phyloP scores from a whole-genome alignment of 1,140 invertebrate species.

The Manduca sexta region DNA sequence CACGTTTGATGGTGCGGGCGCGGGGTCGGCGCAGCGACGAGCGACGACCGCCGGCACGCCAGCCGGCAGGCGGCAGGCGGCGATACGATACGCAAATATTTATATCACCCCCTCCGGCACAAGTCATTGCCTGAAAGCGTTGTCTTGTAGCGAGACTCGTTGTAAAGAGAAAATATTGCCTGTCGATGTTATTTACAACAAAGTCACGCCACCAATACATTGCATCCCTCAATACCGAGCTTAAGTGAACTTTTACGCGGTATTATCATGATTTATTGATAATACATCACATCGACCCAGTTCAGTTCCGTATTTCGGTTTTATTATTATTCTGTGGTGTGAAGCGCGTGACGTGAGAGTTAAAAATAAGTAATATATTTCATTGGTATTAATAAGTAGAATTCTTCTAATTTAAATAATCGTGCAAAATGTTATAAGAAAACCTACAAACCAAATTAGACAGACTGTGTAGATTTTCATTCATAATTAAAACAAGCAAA shows the following conservation, averaged over 20 bases:
- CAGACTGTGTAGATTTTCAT: too few relatives aligned
- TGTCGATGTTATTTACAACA: slow-evolving; percentile 45
- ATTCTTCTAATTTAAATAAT: too few relatives aligned
- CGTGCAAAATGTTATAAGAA: too few relatives aligned
- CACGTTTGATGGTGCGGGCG: slow-evolving; percentile 28
- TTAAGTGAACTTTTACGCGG: slow-evolving; percentile 21
- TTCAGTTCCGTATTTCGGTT: too few relatives aligned
- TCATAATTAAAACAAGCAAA: too few relatives aligned
- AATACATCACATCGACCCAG: background rate
- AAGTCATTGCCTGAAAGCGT: slow-evolving; percentile 62
- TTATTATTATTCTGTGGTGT: too few relatives aligned
- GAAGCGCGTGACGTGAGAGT: too few relatives aligned
- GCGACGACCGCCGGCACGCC: slow-evolving; percentile 15
- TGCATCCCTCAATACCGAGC: slow-evolving; percentile 27
- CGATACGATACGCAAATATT: slow-evolving; percentile 52
- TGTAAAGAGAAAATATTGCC: slow-evolving; percentile 50
- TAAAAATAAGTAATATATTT: too few relatives aligned
- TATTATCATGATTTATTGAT: slow-evolving; percentile 14
- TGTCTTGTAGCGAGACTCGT: slow-evolving; percentile 44
- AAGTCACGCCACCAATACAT: slow-evolving; percentile 40
- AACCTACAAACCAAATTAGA: too few relatives aligned
- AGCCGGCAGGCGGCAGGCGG: slow-evolving; percentile 14
- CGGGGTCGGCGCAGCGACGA: slow-evolving; percentile 5
- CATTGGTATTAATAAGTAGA: background rate
- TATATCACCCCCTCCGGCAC: slow-evolving; percentile 37